phyloP scores from a whole-genome alignment of 1,140 invertebrate genomes.

The Palaemon carinicauda region DNA sequence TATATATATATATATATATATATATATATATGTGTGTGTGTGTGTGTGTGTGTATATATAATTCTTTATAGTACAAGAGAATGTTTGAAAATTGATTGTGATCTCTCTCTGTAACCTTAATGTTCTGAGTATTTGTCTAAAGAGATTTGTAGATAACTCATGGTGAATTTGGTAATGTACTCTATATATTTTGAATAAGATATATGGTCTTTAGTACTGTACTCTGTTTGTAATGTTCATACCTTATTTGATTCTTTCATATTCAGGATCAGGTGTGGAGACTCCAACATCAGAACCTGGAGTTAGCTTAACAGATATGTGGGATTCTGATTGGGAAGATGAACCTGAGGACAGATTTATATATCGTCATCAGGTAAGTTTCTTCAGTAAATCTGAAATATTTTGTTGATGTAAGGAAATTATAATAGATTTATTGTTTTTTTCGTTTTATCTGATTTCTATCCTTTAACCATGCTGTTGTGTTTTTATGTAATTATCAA shows the following conservation, averaged over 20 bases:
- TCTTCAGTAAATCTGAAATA: too few relatives aligned
- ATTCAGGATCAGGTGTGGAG: conserved; percentile 80
- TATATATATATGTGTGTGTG: too few relatives aligned
- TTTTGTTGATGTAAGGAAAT: too few relatives aligned
- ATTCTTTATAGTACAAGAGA: not conserved
- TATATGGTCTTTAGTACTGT: too few relatives aligned
- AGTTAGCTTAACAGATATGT: conserved; percentile 62
- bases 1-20: too few relatives aligned
- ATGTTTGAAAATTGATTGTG: not conserved
- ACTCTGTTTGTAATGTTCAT: not conserved
- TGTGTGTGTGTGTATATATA: not conserved
- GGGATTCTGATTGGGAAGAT: conserved; percentile 62
- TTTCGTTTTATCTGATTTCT: too few relatives aligned
- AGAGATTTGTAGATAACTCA: too few relatives aligned
- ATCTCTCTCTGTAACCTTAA: too few relatives aligned
- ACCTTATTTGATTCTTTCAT: not conserved
- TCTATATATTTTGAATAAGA: not conserved
- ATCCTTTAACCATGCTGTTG: too few relatives aligned
- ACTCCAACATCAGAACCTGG: conserved; percentile 93
- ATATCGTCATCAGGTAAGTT: conserved; percentile 57
- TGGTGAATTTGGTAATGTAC: not conserved
- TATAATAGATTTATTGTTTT: too few relatives aligned
- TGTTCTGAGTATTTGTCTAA: too few relatives aligned
- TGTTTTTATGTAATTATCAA: too few relatives aligned
- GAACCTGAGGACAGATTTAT: conserved; percentile 60